Base-by-base conservation (phyloP, 2,113 vertebrate species). In the Phycodurus eques region DNA sequence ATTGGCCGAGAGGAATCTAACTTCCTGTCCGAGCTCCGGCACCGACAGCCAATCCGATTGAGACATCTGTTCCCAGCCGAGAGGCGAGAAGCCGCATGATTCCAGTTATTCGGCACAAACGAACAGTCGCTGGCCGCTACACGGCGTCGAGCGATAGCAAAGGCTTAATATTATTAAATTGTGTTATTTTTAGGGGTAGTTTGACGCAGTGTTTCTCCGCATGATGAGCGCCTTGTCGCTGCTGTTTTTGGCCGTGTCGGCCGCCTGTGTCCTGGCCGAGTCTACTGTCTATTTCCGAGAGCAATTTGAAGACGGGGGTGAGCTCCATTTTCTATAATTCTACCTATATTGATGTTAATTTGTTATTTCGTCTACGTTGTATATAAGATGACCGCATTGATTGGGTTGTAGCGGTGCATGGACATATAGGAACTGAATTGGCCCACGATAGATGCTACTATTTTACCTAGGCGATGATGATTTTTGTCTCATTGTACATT, bases 291-390 rank as follows among this genome's bases (percentile, higher is more conserved):
- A 94, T 89, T 86, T 95, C 67, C 91, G 92, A 69, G 94, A 96
- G 76, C 92, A 93, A 76, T 96, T 94, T 84, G 91, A 94, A 83
- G 94, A 95, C 72, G 91, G 87, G 39, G 93, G 95, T 94, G 92
- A 95, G 92, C 43, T 66, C 35, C 20, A 80, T 72, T 14, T 51
- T 76, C 59, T 8, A n/a, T 1, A 67, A 65, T 53, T 56, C n/a
- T 13, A 5, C 10, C 8, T 39, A 31, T 0, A 13, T 31, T 68
- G 4, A 11, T 68, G 13, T 68, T 39, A n/a, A 53, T 68, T 39
- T 66, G 22, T 10, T 49, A 27, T 46, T 46, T 27, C 4, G 12
- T 65, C n/a, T 8, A 2, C 22, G 3, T 15, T 47, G 43, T 20
- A 22, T 66, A 6, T 5, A 66, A 12, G 13, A 8, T 4, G 42